A percentile compares a stretch with the other conserved stretches of the same genome.
Conservation (phyloP, 2,113 vertebrate genomes). For the Psophia crepitans region DNA sequence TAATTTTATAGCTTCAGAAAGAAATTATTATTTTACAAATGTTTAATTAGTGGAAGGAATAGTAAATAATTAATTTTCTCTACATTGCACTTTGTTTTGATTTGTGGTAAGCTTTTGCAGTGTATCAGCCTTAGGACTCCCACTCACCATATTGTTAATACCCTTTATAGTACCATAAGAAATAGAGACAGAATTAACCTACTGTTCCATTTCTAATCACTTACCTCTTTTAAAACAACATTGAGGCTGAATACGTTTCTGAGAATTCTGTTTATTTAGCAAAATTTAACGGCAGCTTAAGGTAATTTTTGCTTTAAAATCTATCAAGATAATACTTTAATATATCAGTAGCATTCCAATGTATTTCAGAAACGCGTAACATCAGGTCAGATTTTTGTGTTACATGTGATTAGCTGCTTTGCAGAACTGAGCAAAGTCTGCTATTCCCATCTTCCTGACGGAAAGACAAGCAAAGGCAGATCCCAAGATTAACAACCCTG, state of each 20-base stretch:
- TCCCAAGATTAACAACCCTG: neutral
- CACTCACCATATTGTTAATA: neutral
- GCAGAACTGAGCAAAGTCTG: neutral
- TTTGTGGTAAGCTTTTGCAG: neutral
- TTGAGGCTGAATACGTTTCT: neutral
- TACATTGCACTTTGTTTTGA: neutral
- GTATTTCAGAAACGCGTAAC: neutral
- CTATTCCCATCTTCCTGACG: neutral
- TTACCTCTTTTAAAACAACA: conserved; percentile 7
- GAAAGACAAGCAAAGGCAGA: neutral
- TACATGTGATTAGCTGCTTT: neutral
- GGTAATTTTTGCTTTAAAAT: neutral
- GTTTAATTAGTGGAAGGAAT: neutral
- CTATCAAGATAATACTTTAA: neutral
- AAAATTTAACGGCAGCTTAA: neutral
- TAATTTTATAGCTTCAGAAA: neutral
- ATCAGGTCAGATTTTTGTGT: neutral
- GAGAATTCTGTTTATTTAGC: neutral
- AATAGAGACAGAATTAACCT: neutral
- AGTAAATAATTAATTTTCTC: neutral
- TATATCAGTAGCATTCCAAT: neutral
- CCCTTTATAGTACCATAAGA: neutral
- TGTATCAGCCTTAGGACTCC: neutral
- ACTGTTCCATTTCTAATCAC: neutral
- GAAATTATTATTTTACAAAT: neutral